These are phyloP conservation scores for Nemotelus pantherinus DNA, from an alignment of 2,888 invertebrate species.

Conservation along the genomic window DNA sequence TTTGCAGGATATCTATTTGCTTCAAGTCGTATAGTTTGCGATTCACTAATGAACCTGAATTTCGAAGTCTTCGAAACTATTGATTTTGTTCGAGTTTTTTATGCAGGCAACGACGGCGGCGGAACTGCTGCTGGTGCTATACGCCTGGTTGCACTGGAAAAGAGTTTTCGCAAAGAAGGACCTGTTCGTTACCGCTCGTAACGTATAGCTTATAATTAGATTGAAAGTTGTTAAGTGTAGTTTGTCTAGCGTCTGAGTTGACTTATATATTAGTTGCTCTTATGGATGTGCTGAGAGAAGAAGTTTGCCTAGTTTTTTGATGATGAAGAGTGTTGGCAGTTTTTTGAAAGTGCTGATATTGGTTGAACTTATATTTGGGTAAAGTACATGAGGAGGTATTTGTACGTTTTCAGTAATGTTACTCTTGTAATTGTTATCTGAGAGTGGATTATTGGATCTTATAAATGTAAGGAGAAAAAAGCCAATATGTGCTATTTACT, in stretches of 20 bases:
- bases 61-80: conserved; percentile 26
- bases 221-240: conserved; percentile 26
- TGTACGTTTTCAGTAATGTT: too few relatives aligned
- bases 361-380: too few relatives aligned
- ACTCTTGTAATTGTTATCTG: too few relatives aligned
- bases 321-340: too few relatives aligned
- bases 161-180: not conserved
- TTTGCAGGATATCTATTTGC: conserved; percentile 22
- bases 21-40: conserved; percentile 6
- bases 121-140: not conserved
- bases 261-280: not conserved
- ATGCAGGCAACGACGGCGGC: not conserved
- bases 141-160: not conserved
- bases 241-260: conserved; percentile 19
- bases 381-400: too few relatives aligned
- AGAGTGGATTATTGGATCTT: too few relatives aligned
- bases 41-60: conserved; percentile 41
- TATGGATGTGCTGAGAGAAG: too few relatives aligned
- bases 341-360: too few relatives aligned
- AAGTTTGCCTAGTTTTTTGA: too few relatives aligned
- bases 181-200: not conserved
- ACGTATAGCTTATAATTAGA: conserved; percentile 25
- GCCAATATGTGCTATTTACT: too few relatives aligned
- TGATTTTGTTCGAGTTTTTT: conserved; percentile 27
- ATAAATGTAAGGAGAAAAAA: too few relatives aligned